These are phyloP conservation scores for Protonemura montana DNA, from an alignment of 2,888 invertebrate genomes.

Conservation along the genomic window DNA sequence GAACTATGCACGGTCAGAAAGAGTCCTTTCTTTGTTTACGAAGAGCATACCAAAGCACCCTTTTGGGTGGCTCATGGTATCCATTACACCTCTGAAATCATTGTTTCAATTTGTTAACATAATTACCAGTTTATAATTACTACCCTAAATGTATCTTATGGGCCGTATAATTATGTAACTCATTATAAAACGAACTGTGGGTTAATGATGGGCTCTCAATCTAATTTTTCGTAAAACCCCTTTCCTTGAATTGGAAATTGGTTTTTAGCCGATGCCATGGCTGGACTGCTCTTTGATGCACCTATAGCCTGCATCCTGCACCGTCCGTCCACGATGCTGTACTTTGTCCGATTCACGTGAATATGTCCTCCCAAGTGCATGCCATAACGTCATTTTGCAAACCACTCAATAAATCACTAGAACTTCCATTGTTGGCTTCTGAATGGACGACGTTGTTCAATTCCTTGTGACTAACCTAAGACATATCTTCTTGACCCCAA, in stretches of 20 bases:
- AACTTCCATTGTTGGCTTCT: neutral
- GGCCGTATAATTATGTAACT: neutral
- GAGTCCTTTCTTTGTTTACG: neutral
- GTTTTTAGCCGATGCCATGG: too few species aligned
- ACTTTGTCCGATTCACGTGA: neutral
- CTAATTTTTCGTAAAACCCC: neutral
- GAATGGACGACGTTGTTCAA: neutral
- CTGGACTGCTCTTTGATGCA: too few species aligned
- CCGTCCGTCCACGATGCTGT: too few species aligned
- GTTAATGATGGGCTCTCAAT: conserved; percentile 3
- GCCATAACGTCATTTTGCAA: neutral
- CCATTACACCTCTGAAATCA: neutral
- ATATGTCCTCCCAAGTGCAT: neutral
- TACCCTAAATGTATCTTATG: neutral
- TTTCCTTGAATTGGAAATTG: neutral
- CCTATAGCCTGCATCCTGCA: too few species aligned
- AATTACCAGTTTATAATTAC: neutral
- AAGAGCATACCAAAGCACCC: neutral
- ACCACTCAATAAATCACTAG: neutral
- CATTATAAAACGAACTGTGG: conserved; percentile 5
- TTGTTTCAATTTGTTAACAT: neutral
- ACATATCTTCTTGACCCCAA: neutral
- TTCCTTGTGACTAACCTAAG: neutral
- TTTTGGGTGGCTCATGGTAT: neutral
- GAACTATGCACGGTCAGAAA: too few species aligned